Evolutionary conservation across 2,113 vertebrate species (phyloP), one percentile per base, ranked within the genome.

Genomic region (Sinocyclocheilus rhinocerous): DNA sequence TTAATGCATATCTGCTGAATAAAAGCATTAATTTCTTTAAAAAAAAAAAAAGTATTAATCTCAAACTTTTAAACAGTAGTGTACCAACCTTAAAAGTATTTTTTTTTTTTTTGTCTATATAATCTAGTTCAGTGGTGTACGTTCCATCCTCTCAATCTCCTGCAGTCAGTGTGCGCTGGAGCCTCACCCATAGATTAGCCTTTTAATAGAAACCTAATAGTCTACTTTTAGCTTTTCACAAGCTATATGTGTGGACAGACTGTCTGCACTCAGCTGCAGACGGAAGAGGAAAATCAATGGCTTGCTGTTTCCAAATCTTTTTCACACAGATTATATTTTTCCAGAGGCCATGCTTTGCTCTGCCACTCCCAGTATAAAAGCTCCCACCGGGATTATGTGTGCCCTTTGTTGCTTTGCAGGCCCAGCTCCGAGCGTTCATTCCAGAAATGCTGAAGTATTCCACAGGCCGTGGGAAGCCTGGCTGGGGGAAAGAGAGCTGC

Each of bases 401-500:
- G 1, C 4, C n/a, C 29, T n/a, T 4, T 55, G 1, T 4, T 39
- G 2, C 67, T 76, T 86, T 91, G 3, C 90, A 99, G 98, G 98
- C 98, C 20, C 98, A 99, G 93, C 95, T 99, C 55, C 95, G 98
- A 89, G 98, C 98, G 0, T 99, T 99, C 93, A 99, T 99, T 93
- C 98, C 98, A 0, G 98, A 99, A 92, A 99, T 99, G 98, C 94
- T 99, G 89, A 99, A 99, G 89, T 99, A 99, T 83, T 99, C 98
- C 13, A 99, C 98, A 0, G 98, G 98, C 57, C 95, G 98, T 4
- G 98, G 98, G 8, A 99, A 99, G 85, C 98, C 98, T 0, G 98
- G 98, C 90, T 99, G 98, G 98, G 98, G 98, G 5, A 99, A 99
- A 88, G 98, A 99, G 89, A 99, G 97, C 94, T 99, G 98, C 92